phyloP scores from a whole-genome alignment of 1,140 invertebrate species.

The Arion vulgaris region DNA sequence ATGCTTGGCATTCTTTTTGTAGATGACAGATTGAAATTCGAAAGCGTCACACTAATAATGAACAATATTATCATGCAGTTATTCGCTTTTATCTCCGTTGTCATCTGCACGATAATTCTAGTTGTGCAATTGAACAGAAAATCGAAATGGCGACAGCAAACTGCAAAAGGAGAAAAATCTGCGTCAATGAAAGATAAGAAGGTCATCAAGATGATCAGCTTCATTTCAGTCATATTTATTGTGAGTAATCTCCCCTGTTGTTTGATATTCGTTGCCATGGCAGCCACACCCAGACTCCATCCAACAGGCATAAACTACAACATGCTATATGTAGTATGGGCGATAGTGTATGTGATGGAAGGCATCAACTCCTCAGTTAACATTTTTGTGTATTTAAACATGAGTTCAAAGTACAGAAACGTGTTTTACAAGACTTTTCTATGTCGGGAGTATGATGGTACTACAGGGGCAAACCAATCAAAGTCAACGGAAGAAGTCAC shows the following conservation, averaged over 20 bases:
- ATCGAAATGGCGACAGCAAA: constrained; percentile 14
- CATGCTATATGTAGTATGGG: background rate
- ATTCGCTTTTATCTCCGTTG: background rate
- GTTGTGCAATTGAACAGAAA: constrained; percentile 14
- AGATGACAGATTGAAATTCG: background rate
- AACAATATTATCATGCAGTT: constrained; percentile 27
- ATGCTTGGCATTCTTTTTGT: constrained; percentile 7
- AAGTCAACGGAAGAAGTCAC: background rate
- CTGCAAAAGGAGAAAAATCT: background rate
- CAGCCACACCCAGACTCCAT: background rate
- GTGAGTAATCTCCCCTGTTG: constrained; percentile 9
- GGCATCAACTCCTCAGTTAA: constrained; percentile 14
- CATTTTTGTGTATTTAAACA: constrained; percentile 12
- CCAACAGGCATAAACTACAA: constrained; percentile 14
- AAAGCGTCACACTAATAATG: constrained; percentile 16
- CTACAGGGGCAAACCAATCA: background rate
- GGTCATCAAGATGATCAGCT: constrained; percentile 22
- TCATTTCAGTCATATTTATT: constrained; percentile 21
- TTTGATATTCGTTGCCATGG: constrained; percentile 11
- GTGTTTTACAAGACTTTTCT: constrained; percentile 27
- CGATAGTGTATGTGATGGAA: constrained; percentile 18
- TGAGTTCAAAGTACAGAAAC: constrained; percentile 17
- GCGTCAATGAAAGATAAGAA: constrained; percentile 7
- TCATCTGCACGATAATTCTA: constrained; percentile 6
- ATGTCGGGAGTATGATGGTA: background rate